Evolutionary conservation across 2,797 vertebrate genomes (phyloP).

Genomic region (Poeciliopsis presidionis): DNA sequence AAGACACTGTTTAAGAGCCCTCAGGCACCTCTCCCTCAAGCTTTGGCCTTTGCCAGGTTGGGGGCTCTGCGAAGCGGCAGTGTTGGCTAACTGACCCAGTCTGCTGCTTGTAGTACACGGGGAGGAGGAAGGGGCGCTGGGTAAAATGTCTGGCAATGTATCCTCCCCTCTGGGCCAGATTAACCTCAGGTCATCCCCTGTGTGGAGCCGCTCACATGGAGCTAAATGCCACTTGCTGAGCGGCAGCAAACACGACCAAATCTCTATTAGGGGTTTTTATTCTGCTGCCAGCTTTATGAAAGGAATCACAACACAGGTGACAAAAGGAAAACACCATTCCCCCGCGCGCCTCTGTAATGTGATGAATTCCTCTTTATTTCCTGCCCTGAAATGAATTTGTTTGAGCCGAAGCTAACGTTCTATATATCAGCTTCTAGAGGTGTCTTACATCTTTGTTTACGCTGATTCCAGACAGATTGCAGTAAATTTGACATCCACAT

Average conservation of each 20-base stretch:
- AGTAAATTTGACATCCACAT: conserved; percentile 59
- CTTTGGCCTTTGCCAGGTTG: conserved; percentile 70
- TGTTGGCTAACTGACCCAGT: conserved; percentile 68
- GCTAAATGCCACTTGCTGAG: conserved; percentile 71
- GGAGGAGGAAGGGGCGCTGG: conserved; percentile 37
- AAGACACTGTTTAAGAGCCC: conserved; percentile 69
- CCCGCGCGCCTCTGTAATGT: conserved; percentile 8
- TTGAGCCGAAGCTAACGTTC: conserved; percentile 19
- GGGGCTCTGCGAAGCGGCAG: conserved; percentile 53
- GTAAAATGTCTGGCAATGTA: conserved; percentile 60
- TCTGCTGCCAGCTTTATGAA: conserved; percentile 28
- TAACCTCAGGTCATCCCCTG: conserved; percentile 78
- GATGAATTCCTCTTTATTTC: conserved; percentile 36
- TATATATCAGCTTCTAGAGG: conserved; percentile 28
- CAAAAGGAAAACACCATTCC: conserved; percentile 33
- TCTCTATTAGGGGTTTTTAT: conserved; percentile 57
- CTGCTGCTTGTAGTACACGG: conserved; percentile 55
- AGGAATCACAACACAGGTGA: conserved; percentile 49
- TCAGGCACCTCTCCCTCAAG: conserved; percentile 67
- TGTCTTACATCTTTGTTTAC: conserved; percentile 49
- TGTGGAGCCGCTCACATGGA: conserved; percentile 70
- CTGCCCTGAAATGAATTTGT: conserved; percentile 30
- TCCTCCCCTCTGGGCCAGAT: conserved; percentile 79
- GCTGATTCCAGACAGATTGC: conserved; percentile 49
- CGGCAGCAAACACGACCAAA: conserved; percentile 61